Evolutionary conservation across 2,888 invertebrate species (phyloP), one percentile per base, ranked within the genome.

Genomic region (Blastobasis lacticolella): DNA sequence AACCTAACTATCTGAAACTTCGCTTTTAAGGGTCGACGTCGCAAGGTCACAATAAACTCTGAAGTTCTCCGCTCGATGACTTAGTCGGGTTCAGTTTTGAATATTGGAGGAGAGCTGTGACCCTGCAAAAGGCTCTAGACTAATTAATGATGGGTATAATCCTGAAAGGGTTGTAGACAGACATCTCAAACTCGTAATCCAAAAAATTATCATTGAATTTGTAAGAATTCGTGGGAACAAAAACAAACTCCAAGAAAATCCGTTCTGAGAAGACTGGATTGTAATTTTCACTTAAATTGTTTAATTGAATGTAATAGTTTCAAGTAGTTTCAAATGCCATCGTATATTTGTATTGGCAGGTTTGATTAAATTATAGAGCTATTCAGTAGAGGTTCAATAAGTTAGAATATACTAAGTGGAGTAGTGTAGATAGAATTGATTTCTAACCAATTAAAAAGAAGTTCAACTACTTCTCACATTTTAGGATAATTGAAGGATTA

Each of bases 21-120:
- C 47, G 50, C 55, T 57, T 54, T 57, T 52, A 57, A 50, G 46
- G 53, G 49, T 50, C 45, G 42, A 49, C 49, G 49, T 49, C 51
- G 23, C 23, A 23, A 23, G 23, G 23, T 23, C 23, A 47, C 51
- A 48, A 51, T 44, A 43, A 46, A 46, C 50, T 43, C 38, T 3
- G 43, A 49, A 50, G 46, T 50, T 50, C 40, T 37, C 46, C 50
- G 37, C 46, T 50, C 38, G 45, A 41, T 36, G 10, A 46, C 10
- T 46, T 46, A 9, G 37, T 46, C 8, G 46, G 46, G 46, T 38
- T 10, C 46, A 7, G 38, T 38, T 38, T 38, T 46, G 46, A 46
- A 46, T 46, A 46, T 48, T 48, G 48, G 6, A 48, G 9, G 48
- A 44, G 10, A 48, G 23, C 42, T 48, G 37, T 42, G 7, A 36